Evolutionary conservation across 2,888 invertebrate species (phyloP).

Genomic region (Phyllotreta striolata): DNA sequence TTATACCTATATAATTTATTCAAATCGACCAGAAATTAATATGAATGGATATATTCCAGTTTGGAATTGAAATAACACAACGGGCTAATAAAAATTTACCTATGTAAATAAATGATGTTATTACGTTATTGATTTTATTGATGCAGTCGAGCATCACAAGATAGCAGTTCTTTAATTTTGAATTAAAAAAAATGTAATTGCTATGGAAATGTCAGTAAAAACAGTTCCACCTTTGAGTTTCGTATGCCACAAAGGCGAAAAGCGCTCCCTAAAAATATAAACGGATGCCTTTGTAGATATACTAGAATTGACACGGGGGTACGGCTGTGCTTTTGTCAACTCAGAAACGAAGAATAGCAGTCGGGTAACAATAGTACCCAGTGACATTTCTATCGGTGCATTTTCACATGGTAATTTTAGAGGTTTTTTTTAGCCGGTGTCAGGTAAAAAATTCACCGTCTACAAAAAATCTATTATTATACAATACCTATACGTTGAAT

Average conservation of each 20-base stretch:
- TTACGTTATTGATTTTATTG: too few relatives aligned
- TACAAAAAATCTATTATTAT: too few relatives aligned
- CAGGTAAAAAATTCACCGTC: constrained; percentile 20
- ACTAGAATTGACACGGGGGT: constrained; percentile 26
- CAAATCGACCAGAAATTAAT: too few relatives aligned
- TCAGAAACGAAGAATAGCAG: constrained; percentile 29
- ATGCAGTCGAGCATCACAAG: too few relatives aligned
- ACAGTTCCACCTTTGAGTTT: constrained; percentile 34
- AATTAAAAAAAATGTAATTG: constrained; percentile 9
- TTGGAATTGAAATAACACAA: too few relatives aligned
- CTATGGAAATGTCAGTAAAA: neutral
- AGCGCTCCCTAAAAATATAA: constrained; percentile 19
- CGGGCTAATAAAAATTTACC: too few relatives aligned
- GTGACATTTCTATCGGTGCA: constrained; percentile 38
- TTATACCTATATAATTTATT: too few relatives aligned
- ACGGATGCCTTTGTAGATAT: constrained; percentile 16
- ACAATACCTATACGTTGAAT: too few relatives aligned
- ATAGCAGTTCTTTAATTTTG: too few relatives aligned
- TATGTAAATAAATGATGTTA: too few relatives aligned
- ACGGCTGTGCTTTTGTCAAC: constrained; percentile 25
- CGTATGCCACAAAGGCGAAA: constrained; percentile 24
- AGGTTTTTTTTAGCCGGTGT: constrained; percentile 17
- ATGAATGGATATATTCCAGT: too few relatives aligned
- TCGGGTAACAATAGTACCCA: constrained; percentile 26
- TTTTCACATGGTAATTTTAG: constrained; percentile 38